Evolutionary conservation across 2,113 vertebrate genomes (phyloP).

Genomic region (Leucopternis melanops): DNA sequence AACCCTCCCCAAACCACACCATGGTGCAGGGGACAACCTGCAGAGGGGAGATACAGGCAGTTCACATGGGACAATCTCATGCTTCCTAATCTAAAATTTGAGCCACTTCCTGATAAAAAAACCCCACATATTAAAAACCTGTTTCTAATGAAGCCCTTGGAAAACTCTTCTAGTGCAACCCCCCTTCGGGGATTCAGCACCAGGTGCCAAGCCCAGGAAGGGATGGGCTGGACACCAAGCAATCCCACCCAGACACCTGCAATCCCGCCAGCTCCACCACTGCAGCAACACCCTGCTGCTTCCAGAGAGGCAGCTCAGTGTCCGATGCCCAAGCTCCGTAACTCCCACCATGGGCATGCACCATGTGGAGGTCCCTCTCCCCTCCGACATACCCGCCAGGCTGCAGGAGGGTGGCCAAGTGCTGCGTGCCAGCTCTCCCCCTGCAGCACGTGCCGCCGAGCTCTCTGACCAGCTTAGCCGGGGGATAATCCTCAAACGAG

Average conservation of each 20-base stretch:
- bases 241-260: background rate
- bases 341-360: background rate
- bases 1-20: background rate
- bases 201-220: background rate
- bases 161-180: background rate
- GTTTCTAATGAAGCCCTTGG: background rate
- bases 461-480: background rate
- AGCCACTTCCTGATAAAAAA: background rate
- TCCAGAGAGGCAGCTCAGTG: background rate
- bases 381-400: rapidly evolving
- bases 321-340: rapidly evolving
- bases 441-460: background rate
- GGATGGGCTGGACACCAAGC: background rate
- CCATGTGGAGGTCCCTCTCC: background rate
- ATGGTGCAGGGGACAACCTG: background rate
- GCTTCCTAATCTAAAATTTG: background rate
- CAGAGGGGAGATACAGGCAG: rapidly evolving
- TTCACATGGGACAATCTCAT: background rate
- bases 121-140: background rate
- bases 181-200: background rate
- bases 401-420: background rate
- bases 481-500: constrained; percentile 1
- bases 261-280: background rate
- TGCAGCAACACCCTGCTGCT: background rate
- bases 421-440: background rate